Evolutionary conservation across 2,888 invertebrate species (phyloP), one percentile per base, ranked within the genome.

Genomic region (Lithophane ornitopus): DNA sequence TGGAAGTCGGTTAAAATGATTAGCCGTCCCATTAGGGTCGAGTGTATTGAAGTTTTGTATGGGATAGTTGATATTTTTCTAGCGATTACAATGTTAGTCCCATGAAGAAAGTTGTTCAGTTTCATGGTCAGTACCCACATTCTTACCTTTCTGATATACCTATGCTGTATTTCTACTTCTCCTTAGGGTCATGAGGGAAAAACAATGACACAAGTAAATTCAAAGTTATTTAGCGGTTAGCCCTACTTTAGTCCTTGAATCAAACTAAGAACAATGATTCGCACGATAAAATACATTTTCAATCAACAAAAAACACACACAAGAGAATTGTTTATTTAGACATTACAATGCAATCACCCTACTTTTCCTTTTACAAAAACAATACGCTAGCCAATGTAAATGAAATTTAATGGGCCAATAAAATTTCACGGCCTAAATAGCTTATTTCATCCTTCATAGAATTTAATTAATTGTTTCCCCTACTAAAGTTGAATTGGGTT

Each of bases 371-470:
- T 59, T 26, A 81, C 62, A 67, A 72, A 81, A 81, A 78, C 77
- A 78, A 81, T 74, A 81, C 71, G 70, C 61, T 70, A 54, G 44
- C 73, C 56, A 70, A 63, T 75, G 22, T 34, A 68, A 85, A 76
- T 78, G 39, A 75, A 80, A 85, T 87, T 83, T 75, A 86, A 87
- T 76, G 61, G 68, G 67, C 28, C 78, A 68, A 78, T 85, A 85
- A 87, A 87, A 85, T 85, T 77, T 83, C 63, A 22, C 65, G 67
- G 22, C 76, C 62, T 44, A 71, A 74, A 82, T 80, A 74, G 76
- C 80, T 79, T 73, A 82, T 75, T 76, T 76, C 59, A 74, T 44
- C 74, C 85, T 72, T 65, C 67, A 67, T 61, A 80, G 71, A 80
- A 84, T 81, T 62, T 46, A 82, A 76, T 82, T 80, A 80, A 87